A percentile compares a stretch with the other conserved stretches of the same genome.
Conservation (phyloP, 2,113 vertebrate genomes). For the Picathartes gymnocephalus region DNA sequence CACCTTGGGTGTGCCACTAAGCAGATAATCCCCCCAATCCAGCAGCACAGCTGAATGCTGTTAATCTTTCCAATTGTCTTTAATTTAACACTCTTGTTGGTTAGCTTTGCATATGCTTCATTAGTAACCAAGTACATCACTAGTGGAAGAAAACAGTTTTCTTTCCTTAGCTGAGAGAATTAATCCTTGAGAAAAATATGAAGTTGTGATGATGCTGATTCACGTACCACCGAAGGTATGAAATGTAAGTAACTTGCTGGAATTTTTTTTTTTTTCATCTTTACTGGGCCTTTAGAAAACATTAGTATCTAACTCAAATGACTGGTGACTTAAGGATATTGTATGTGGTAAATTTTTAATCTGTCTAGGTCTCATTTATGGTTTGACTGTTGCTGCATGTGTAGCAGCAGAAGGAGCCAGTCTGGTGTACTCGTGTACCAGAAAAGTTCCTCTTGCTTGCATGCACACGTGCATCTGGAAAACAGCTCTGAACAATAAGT, state of each 20-base stretch:
- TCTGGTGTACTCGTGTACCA: background rate
- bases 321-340: background rate
- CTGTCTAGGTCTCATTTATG: background rate
- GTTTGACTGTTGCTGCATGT: background rate
- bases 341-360: background rate
- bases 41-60: conserved; percentile 47
- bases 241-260: background rate
- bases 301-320: background rate
- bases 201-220: background rate
- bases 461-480: background rate
- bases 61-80: conserved; percentile 54
- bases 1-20: conserved; percentile 13
- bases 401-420: background rate
- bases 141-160: background rate
- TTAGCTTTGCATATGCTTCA: conserved; percentile 5
- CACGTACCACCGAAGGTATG: background rate
- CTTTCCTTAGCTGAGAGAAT: background rate
- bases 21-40: conserved; percentile 14
- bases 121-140: conserved; percentile 3
- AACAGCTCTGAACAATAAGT: background rate
- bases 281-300: background rate
- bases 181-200: background rate
- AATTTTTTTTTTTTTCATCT: background rate
- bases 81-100: background rate
- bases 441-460: background rate